Percentiles rank a stretch among this genome's conserved stretches.
Conservation (phyloP, 2,888 invertebrate genomes). For the Heteromurus nitidus region DNA sequence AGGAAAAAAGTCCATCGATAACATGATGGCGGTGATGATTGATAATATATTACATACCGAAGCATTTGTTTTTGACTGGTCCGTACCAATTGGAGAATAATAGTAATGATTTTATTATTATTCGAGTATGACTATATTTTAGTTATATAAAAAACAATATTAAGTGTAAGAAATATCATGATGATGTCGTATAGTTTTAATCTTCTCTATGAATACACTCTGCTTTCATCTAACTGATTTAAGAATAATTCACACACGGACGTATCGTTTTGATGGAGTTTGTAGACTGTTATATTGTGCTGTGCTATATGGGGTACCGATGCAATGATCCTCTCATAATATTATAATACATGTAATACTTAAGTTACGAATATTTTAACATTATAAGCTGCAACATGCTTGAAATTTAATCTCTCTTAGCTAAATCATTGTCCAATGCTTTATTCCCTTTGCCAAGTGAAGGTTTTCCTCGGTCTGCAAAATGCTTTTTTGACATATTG, state of each 20-base stretch:
- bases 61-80: slow-evolving; percentile 67
- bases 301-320: slow-evolving; percentile 66
- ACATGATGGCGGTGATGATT: slow-evolving; percentile 62
- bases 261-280: slow-evolving; percentile 55
- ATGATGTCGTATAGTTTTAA: slow-evolving; percentile 60
- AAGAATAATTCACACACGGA: slow-evolving; percentile 47
- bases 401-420: slow-evolving; percentile 42
- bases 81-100: slow-evolving; percentile 58
- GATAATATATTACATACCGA: slow-evolving; percentile 63
- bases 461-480: no score
- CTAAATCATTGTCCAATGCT: slow-evolving; percentile 33
- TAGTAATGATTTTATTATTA: slow-evolving; percentile 61
- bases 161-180: slow-evolving; percentile 53
- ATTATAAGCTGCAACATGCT: slow-evolving; percentile 55
- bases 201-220: slow-evolving; percentile 35
- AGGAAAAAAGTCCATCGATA: slow-evolving; percentile 31
- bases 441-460: slow-evolving; percentile 39
- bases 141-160: slow-evolving; percentile 47
- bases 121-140: slow-evolving; percentile 60
- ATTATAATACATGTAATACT: slow-evolving; percentile 58
- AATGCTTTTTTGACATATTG: no score
- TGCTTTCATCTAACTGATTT: slow-evolving; percentile 62
- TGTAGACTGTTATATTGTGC: slow-evolving; percentile 66
- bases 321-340: slow-evolving; percentile 67
- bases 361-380: slow-evolving; percentile 57